These are phyloP conservation scores for Heliconius ismenius DNA, from an alignment of 2,888 invertebrate species.

Conservation along the genomic window DNA sequence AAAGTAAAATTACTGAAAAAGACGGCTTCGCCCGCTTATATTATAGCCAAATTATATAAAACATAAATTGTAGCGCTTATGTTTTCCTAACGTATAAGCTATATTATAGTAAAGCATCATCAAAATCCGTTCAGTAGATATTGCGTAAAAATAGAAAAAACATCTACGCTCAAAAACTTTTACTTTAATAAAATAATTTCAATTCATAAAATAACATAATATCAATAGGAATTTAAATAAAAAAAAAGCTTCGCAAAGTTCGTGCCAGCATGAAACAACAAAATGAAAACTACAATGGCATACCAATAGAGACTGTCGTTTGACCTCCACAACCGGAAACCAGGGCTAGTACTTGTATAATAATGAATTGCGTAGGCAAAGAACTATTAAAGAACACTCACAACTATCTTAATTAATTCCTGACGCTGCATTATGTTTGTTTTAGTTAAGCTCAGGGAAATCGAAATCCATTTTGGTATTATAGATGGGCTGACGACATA, in stretches of 20 bases:
- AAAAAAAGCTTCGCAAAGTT: background rate
- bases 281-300: slow-evolving; percentile 29
- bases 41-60: too few species aligned
- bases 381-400: slow-evolving; percentile 42
- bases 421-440: slow-evolving; percentile 47
- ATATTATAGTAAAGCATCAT: too few species aligned
- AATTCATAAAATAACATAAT: background rate
- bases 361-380: slow-evolving; percentile 44
- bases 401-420: slow-evolving; percentile 47
- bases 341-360: slow-evolving; percentile 34
- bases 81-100: too few species aligned
- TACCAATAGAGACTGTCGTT: slow-evolving; percentile 44
- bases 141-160: too few species aligned
- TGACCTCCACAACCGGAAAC: slow-evolving; percentile 48
- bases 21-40: too few species aligned
- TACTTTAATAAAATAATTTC: background rate
- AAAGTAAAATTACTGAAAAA: too few species aligned
- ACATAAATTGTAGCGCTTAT: too few species aligned
- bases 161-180: background rate
- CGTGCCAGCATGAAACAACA: slow-evolving; percentile 23
- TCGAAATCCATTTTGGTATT: slow-evolving; percentile 39
- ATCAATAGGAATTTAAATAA: background rate
- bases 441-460: slow-evolving; percentile 38
- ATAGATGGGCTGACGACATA: too few species aligned
- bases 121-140: too few species aligned